phyloP scores from a whole-genome alignment of 2,113 vertebrate genomes.

The Etia nguti region DNA sequence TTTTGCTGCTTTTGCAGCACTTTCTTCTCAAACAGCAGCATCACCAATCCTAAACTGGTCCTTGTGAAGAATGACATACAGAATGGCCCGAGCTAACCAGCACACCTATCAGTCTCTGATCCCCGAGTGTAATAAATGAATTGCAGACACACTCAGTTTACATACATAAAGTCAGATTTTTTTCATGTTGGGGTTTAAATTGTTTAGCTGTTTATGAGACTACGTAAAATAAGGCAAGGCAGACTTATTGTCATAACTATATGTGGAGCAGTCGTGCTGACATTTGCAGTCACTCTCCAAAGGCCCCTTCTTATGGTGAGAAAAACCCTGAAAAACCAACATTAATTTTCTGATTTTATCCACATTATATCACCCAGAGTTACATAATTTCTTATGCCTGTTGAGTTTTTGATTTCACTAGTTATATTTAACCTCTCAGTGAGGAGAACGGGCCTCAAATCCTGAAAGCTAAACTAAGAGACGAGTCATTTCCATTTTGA shows the following conservation, averaged over 20 bases:
- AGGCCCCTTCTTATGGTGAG: background rate
- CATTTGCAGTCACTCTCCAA: background rate
- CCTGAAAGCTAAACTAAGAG: constrained; percentile 48
- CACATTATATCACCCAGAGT: background rate
- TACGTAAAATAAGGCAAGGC: background rate
- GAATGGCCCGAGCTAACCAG: background rate
- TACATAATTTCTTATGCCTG: background rate
- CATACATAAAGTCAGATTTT: background rate
- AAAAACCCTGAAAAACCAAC: background rate
- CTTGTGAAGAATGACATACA: background rate
- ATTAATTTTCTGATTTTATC: background rate
- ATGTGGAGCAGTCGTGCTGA: background rate
- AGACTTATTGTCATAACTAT: background rate
- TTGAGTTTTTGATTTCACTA: constrained; percentile 20
- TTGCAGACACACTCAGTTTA: background rate
- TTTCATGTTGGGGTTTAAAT: background rate
- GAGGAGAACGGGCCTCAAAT: constrained; percentile 1
- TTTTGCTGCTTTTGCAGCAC: background rate
- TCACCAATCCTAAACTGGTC: background rate
- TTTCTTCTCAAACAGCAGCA: background rate
- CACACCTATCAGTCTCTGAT: background rate
- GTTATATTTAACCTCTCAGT: constrained; percentile 40
- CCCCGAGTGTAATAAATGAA: background rate
- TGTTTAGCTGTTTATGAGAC: background rate
- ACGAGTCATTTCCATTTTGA: constrained; percentile 57